phyloP scores from a whole-genome alignment of 2,113 vertebrate genomes.

The Crotalus helleri region DNA sequence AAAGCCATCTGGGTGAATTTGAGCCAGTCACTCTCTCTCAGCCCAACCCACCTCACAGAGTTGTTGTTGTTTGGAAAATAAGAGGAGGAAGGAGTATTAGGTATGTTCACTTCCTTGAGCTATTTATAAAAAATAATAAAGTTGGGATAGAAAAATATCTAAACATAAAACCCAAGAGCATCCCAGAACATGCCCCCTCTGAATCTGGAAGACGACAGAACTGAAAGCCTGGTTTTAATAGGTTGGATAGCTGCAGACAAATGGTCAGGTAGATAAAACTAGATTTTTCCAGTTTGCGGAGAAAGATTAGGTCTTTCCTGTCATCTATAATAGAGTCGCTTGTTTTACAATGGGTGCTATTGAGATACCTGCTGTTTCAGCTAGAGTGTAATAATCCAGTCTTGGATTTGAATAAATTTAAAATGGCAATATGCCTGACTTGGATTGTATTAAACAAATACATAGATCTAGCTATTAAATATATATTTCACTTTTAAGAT shows the following conservation, averaged over 20 bases:
- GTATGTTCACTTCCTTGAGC: neutral
- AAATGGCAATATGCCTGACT: neutral
- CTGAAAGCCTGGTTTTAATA: neutral
- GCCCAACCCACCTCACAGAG: neutral
- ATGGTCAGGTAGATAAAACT: neutral
- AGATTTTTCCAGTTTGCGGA: neutral
- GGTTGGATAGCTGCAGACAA: neutral
- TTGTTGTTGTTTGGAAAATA: neutral
- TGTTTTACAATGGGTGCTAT: neutral
- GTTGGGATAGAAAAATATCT: neutral
- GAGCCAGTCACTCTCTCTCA: neutral
- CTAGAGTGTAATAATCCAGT: neutral
- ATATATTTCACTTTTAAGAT: neutral
- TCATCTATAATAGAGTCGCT: neutral
- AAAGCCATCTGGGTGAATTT: neutral
- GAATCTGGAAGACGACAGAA: neutral
- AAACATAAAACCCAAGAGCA: neutral
- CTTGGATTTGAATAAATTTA: neutral
- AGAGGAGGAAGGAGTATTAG: neutral
- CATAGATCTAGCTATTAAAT: neutral
- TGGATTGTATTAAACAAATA: neutral
- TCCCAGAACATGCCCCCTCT: neutral
- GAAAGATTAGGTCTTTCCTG: neutral
- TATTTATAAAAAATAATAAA: neutral
- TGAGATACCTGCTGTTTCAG: neutral